These are phyloP conservation scores for Perithous albicinctus DNA, from an alignment of 2,888 invertebrate genomes.

Conservation along the genomic window DNA sequence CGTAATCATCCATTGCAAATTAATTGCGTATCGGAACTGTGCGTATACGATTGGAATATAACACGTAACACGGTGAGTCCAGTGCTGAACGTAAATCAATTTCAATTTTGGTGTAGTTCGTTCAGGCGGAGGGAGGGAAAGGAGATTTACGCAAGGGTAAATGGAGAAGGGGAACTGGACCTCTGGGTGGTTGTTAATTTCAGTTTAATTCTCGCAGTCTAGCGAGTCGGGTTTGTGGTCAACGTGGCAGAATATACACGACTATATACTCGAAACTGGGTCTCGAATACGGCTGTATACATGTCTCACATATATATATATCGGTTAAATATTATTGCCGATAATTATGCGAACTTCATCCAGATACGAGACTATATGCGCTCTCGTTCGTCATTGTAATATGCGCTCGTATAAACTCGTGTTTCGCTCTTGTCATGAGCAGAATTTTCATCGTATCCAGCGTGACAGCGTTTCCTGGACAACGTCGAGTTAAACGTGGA, in stretches of 20 bases:
- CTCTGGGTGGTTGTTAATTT: constrained; percentile 35
- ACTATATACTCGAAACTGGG: background rate
- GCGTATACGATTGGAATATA: constrained; percentile 5
- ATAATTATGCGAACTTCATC: constrained; percentile 43
- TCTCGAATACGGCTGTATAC: background rate
- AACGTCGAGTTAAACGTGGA: background rate
- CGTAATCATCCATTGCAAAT: constrained; percentile 38
- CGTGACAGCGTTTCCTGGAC: background rate
- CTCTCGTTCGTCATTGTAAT: constrained; percentile 11
- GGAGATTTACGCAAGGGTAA: constrained; percentile 8
- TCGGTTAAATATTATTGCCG: constrained; percentile 25
- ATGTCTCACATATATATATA: background rate
- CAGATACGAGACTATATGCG: constrained; percentile 4
- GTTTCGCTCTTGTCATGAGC: background rate
- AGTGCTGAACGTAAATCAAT: constrained; percentile 28
- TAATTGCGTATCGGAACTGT: constrained; percentile 26
- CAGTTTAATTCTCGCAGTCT: constrained; percentile 30
- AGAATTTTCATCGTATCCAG: constrained; percentile 7
- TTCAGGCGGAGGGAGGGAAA: background rate
- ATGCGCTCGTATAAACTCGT: background rate
- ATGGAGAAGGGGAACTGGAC: constrained; percentile 27
- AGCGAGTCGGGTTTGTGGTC: constrained; percentile 9
- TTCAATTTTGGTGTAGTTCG: constrained; percentile 35
- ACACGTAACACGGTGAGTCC: background rate
- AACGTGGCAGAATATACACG: background rate